Evolutionary conservation across 2,888 invertebrate species (phyloP).

Genomic region (Periphyllus acericola): DNA sequence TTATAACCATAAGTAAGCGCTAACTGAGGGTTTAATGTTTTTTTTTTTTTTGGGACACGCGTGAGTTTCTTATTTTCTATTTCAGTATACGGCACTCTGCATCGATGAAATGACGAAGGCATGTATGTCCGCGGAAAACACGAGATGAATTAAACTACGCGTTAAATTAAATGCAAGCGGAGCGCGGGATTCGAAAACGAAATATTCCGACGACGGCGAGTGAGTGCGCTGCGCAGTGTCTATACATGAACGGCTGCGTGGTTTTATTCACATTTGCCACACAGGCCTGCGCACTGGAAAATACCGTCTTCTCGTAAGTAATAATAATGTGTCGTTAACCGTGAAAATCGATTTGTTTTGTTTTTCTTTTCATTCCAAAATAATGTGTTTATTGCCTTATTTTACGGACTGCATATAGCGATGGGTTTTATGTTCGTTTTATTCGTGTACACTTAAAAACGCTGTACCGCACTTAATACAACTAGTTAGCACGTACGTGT

Average conservation of each 20-base stretch:
- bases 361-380: not conserved
- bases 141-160: not conserved
- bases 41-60: not conserved
- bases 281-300: not conserved
- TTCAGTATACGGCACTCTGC: not conserved
- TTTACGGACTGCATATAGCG: not conserved
- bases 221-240: not conserved
- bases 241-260: not conserved
- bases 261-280: slow-evolving; percentile 17
- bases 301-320: not conserved
- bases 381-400: not conserved
- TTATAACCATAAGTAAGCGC: not conserved
- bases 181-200: not conserved
- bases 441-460: not conserved
- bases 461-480: not conserved
- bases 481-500: not conserved
- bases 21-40: no score
- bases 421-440: slow-evolving; percentile 3
- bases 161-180: no score
- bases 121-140: not conserved
- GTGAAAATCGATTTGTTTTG: slow-evolving; percentile 11
- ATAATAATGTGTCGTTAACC: not conserved
- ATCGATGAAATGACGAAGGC: not conserved
- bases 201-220: not conserved
- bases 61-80: not conserved